A percentile compares a stretch with the other conserved stretches of the same genome.
Conservation (phyloP, 1,140 invertebrate genomes). For the Bombus sibiricus region DNA sequence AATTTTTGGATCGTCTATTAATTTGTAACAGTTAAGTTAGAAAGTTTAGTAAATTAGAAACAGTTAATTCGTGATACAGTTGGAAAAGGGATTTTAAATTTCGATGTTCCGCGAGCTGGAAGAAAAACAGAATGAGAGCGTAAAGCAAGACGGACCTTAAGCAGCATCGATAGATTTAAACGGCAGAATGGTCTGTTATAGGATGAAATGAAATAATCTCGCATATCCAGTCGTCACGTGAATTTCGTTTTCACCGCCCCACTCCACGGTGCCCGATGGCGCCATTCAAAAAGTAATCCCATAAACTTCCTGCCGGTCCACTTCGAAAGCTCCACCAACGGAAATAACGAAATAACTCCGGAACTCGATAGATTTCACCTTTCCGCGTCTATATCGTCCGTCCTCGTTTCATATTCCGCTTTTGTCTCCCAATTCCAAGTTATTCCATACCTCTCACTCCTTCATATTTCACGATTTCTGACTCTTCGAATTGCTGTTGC, state of each 20-base stretch:
- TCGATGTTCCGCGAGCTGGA: neutral
- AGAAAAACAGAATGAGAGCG: neutral
- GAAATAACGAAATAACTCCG: slow-evolving; percentile 36
- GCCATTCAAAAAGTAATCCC: slow-evolving; percentile 16
- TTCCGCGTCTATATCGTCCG: neutral
- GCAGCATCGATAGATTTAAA: neutral
- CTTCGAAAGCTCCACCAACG: slow-evolving; percentile 2
- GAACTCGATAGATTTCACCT: slow-evolving; percentile 35
- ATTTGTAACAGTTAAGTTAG: too few relatives aligned
- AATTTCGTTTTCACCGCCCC: neutral
- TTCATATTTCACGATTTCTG: neutral
- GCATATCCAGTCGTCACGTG: too few relatives aligned
- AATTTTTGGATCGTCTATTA: too few relatives aligned
- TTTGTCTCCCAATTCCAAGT: slow-evolving; percentile 6
- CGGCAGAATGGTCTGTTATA: neutral
- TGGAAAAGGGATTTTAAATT: too few relatives aligned
- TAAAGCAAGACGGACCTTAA: neutral
- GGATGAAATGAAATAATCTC: slow-evolving; percentile 15
- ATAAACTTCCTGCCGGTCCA: slow-evolving; percentile 26
- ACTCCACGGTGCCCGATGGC: too few relatives aligned
- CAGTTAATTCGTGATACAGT: too few relatives aligned
- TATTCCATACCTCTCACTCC: neutral
- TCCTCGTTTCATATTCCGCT: neutral
- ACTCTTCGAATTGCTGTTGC: neutral
- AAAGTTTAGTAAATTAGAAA: too few relatives aligned